Percentiles rank a stretch among this genome's conserved stretches.
phyloP scores from a whole-genome alignment of 2,888 invertebrate species.

The Campoplex nolae region DNA sequence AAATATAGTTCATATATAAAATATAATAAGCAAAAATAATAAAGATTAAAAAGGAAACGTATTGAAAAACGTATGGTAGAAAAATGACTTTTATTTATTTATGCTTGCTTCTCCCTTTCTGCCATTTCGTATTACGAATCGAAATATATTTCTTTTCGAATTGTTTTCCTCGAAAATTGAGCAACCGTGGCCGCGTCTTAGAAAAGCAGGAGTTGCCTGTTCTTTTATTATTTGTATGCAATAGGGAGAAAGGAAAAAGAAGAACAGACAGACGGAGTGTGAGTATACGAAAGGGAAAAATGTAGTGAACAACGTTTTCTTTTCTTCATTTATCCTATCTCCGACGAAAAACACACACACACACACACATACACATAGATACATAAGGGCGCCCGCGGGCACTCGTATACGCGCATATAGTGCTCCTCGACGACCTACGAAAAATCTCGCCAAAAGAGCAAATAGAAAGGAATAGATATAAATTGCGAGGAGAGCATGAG shows the following conservation, averaged over 20 bases:
- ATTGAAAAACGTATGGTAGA: no score
- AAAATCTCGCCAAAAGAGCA: conserved; percentile 12
- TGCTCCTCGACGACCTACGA: background rate
- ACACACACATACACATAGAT: background rate
- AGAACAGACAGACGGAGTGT: conserved; percentile 21
- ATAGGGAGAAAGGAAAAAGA: conserved; percentile 27
- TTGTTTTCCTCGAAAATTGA: conserved; percentile 16
- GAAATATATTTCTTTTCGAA: no score
- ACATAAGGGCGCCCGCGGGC: no score
- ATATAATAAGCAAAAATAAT: no score
- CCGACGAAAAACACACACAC: conserved; percentile 25
- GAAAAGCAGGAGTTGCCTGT: background rate
- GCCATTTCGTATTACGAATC: background rate
- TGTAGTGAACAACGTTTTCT: conserved; percentile 28
- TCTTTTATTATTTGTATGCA: conserved; percentile 48
- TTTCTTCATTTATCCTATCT: conserved; percentile 40
- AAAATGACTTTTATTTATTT: no score
- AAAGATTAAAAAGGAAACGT: no score
- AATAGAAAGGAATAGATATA: background rate
- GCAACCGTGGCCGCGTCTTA: background rate
- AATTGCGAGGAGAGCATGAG: background rate
- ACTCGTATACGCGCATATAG: no score
- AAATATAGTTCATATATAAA: background rate
- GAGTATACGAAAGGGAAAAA: conserved; percentile 13
- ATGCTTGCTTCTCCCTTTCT: background rate